These are phyloP conservation scores for Nipponacmea schrenckii DNA, from an alignment of 2,888 invertebrate genomes.

Conservation along the genomic window DNA sequence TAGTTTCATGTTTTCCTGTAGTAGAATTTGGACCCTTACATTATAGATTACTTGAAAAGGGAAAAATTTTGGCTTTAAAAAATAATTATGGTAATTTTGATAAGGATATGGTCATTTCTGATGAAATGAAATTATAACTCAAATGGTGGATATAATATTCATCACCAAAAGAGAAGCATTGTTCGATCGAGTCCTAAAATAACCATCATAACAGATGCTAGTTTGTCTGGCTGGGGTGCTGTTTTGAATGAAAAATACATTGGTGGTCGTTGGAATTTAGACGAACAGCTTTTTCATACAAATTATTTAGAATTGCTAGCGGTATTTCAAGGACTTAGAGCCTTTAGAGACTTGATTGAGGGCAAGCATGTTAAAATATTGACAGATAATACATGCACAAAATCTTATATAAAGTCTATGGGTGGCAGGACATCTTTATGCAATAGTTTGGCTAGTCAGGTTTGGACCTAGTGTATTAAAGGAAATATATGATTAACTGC, in stretches of 20 bases:
- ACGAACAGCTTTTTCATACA: too few relatives aligned
- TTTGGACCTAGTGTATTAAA: slow-evolving; percentile 13
- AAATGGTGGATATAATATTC: neutral
- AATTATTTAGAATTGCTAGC: neutral
- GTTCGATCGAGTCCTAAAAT: neutral
- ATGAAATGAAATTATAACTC: neutral
- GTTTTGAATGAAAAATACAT: neutral
- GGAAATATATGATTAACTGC: too few relatives aligned
- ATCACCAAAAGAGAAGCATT: neutral
- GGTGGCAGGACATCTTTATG: slow-evolving; percentile 11
- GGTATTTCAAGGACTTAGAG: slow-evolving; percentile 5
- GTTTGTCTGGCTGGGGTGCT: neutral
- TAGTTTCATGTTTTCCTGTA: neutral
- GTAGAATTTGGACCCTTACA: neutral
- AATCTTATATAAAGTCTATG: slow-evolving; percentile 19
- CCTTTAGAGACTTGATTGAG: neutral
- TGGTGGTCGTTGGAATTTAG: too few relatives aligned
- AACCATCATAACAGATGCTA: neutral
- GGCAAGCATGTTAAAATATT: slow-evolving; percentile 10
- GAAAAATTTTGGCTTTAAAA: neutral
- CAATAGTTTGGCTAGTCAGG: slow-evolving; percentile 8
- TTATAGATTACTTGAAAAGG: neutral
- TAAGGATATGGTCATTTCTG: neutral
- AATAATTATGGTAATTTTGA: neutral
- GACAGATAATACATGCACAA: slow-evolving; percentile 19